A percentile compares a stretch with the other conserved stretches of the same genome.
Evolutionary conservation across 2,797 vertebrate species (phyloP).

Genomic region (Hapalemur alaotrensis): DNA sequence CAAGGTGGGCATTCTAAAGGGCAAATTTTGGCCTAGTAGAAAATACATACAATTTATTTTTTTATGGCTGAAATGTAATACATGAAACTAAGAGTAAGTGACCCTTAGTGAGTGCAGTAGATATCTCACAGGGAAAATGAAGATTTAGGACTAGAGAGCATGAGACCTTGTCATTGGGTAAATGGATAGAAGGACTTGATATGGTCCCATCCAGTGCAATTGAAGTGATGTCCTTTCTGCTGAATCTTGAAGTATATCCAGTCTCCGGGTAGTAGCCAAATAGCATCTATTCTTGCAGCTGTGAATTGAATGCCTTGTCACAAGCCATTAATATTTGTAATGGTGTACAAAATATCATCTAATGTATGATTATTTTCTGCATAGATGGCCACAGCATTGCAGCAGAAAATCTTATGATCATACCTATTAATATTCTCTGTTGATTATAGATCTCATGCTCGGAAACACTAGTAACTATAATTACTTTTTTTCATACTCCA

Average conservation of each 20-base stretch:
- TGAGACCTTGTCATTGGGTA: neutral
- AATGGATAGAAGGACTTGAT: neutral
- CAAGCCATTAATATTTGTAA: constrained; percentile 19
- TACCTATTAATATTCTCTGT: constrained; percentile 14
- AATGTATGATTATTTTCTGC: constrained; percentile 4
- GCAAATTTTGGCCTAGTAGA: neutral
- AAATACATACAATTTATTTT: constrained; percentile 29
- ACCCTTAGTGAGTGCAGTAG: neutral
- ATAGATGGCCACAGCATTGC: neutral
- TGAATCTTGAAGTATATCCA: neutral
- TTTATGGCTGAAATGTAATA: neutral
- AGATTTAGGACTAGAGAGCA: neutral
- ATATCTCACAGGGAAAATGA: neutral
- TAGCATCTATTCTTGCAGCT: neutral
- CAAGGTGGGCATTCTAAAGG: neutral
- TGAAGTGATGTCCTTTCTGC: constrained; percentile 42
- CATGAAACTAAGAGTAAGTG: constrained; percentile 6
- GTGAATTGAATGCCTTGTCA: constrained; percentile 3
- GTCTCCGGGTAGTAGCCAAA: neutral
- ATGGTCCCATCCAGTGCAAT: neutral
- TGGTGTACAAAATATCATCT: neutral
- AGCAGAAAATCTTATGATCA: neutral
- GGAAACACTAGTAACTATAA: neutral
- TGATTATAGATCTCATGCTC: neutral
- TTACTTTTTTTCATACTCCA: neutral